Base-by-base conservation (phyloP, 2,797 vertebrate genomes). In the Crocodylus rhombifer region DNA sequence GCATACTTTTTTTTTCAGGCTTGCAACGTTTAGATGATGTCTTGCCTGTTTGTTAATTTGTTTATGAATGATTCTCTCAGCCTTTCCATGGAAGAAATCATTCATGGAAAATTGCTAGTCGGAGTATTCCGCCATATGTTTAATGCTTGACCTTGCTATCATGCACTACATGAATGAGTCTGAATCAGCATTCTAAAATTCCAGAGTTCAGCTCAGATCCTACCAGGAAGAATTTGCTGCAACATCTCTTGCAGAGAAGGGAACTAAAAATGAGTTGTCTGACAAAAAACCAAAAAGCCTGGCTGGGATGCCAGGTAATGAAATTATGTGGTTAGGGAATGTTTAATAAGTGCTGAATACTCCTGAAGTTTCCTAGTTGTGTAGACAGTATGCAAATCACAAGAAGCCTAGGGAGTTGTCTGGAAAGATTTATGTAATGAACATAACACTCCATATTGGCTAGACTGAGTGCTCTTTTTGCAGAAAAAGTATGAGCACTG, bases 151-250 rank as follows among this genome's bases (percentile, higher is more conserved):
- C 57, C 25, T 33, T 80, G 7, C 63, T 91, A 20, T 67, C 80
- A 64, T 4, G 1, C 26, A 0, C 0, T 21, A 11, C 75, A 73
- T 25, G n/a, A 67, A 33, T 74, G 21, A 6, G 60, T 62, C 80
- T 57, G 36, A 55, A n/a, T 61, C 76, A 58, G n/a, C 42, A 28
- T 51, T 1, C 2, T 69, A 56, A 15, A 78, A 36, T 1, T 17
- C 20, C 42, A 56, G 80, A 77, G 15, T 55, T 94, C 62, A 26
- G 65, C 28, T 75, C 51, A 23, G 62, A 21, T 64, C 90, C 55
- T 21, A 62, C 12, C 61, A 30, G 51, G n/a, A 67, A 71, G 62
- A 74, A 0, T 0, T 2, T 65, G 26, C 28, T 64, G 89, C 60
- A 86, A 28, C 23, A 23, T 57, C 16, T 71, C 62, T 77, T 82